A percentile compares a stretch with the other conserved stretches of the same genome.
These are phyloP conservation scores for Bombus waltoni DNA, from an alignment of 1,140 invertebrate genomes.

Conservation along the genomic window DNA sequence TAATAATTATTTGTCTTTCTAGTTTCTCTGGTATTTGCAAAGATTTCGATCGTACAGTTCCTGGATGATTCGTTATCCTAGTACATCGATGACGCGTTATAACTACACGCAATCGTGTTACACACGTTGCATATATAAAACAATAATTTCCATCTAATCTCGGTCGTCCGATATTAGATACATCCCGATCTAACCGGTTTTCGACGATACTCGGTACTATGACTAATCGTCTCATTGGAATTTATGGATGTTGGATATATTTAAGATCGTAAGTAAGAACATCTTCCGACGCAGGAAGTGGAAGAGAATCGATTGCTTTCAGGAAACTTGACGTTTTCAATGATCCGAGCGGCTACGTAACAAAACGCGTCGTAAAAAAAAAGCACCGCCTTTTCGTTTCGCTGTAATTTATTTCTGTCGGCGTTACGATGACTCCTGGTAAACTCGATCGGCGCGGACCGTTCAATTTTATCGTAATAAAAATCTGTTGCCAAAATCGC, in stretches of 20 bases:
- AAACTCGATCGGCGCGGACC: no score
- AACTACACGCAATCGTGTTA: neutral
- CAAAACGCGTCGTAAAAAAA: no score
- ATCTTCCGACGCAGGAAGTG: no score
- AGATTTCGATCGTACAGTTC: neutral
- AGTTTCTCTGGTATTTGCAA: neutral
- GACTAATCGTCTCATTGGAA: slow-evolving; percentile 1
- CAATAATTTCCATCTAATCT: slow-evolving; percentile 19
- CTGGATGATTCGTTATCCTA: neutral
- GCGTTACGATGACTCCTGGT: no score
- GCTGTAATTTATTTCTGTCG: no score
- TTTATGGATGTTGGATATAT: neutral
- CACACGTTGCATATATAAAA: neutral
- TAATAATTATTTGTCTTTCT: neutral
- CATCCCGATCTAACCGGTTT: slow-evolving; percentile 9
- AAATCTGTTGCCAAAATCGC: no score
- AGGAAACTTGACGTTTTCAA: neutral
- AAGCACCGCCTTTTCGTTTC: neutral
- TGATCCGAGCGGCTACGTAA: neutral
- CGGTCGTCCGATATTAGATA: neutral
- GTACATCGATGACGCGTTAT: neutral
- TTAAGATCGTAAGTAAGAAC: neutral
- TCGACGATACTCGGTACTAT: neutral
- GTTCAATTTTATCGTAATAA: no score
- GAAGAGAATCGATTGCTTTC: neutral